Conservation (phyloP, 2,113 vertebrate genomes). For the Zootoca vivipara region DNA sequence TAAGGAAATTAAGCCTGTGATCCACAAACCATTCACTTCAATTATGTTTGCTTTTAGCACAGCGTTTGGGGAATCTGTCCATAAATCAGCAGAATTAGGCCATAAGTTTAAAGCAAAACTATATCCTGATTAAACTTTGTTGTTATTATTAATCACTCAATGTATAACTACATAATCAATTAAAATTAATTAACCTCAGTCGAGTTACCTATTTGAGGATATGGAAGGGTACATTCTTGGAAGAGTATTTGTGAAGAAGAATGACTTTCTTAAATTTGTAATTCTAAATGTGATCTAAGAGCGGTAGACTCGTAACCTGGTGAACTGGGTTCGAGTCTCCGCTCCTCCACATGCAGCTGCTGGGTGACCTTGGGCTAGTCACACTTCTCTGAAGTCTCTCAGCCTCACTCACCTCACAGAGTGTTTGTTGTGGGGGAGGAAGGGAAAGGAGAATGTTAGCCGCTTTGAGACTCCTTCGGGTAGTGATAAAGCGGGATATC, state of each 20-base stretch:
- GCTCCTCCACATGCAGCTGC: too few species aligned
- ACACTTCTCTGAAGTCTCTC: too few species aligned
- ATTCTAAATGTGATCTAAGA: background rate
- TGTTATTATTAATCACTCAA: background rate
- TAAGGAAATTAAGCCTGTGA: background rate
- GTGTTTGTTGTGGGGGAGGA: too few species aligned
- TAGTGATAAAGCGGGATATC: too few species aligned
- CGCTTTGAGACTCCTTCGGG: too few species aligned
- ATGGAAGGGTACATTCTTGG: background rate
- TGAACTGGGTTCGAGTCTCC: too few species aligned
- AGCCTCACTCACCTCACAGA: too few species aligned
- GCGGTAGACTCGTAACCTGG: too few species aligned
- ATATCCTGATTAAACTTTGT: background rate
- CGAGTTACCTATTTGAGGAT: background rate
- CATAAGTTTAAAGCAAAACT: background rate
- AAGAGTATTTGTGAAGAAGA: background rate
- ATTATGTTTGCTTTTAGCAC: slow-evolving; percentile 18
- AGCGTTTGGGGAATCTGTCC: slow-evolving; percentile 15
- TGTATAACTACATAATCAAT: background rate
- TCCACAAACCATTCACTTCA: slow-evolving; percentile 29
- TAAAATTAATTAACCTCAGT: background rate
- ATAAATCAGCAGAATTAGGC: slow-evolving; percentile 7
- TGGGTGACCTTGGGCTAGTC: too few species aligned
- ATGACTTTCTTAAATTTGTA: background rate
- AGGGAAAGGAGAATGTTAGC: too few species aligned